phyloP scores from a whole-genome alignment of 2,113 vertebrate species.

The Forbesichthys agassizii region DNA sequence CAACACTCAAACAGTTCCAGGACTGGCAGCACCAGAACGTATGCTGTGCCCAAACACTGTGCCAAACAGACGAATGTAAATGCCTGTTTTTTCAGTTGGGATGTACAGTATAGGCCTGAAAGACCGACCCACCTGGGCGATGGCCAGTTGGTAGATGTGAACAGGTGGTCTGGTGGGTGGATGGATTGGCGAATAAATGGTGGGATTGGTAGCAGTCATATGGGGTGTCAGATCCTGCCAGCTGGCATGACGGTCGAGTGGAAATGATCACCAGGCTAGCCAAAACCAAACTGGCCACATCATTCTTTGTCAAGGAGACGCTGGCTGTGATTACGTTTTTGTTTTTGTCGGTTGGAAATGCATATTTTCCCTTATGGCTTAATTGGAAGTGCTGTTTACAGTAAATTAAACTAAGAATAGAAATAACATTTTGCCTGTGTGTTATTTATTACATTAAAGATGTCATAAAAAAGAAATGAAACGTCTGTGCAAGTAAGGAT shows the following conservation, averaged over 20 bases:
- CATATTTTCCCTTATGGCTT: slow-evolving; percentile 3
- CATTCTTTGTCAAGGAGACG: slow-evolving; percentile 19
- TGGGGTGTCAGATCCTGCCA: slow-evolving; percentile 33
- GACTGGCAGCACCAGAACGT: too few species aligned
- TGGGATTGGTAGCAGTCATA: slow-evolving; percentile 39
- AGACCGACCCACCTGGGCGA: slow-evolving; percentile 19
- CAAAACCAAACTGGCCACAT: slow-evolving; percentile 43
- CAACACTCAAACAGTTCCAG: not conserved
- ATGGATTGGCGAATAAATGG: slow-evolving; percentile 40
- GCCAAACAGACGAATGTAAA: slow-evolving; percentile 35
- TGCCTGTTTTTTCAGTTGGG: slow-evolving; percentile 22
- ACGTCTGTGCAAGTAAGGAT: too few species aligned
- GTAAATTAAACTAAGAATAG: not conserved
- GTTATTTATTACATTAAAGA: too few species aligned
- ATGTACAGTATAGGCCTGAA: slow-evolving; percentile 5
- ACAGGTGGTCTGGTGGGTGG: slow-evolving; percentile 13
- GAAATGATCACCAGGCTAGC: slow-evolving; percentile 32
- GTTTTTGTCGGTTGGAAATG: slow-evolving; percentile 5
- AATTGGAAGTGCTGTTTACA: slow-evolving; percentile 7
- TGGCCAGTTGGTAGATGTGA: slow-evolving; percentile 39
- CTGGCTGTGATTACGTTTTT: not conserved
- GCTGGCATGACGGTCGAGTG: slow-evolving; percentile 34
- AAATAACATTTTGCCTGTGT: not conserved
- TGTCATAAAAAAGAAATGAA: too few species aligned
- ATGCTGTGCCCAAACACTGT: slow-evolving; percentile 11